Percentiles rank a stretch among this genome's conserved stretches.
These are phyloP conservation scores for Sycobia sp. DNA, from an alignment of 1,140 invertebrate species.

Conservation along the genomic window DNA sequence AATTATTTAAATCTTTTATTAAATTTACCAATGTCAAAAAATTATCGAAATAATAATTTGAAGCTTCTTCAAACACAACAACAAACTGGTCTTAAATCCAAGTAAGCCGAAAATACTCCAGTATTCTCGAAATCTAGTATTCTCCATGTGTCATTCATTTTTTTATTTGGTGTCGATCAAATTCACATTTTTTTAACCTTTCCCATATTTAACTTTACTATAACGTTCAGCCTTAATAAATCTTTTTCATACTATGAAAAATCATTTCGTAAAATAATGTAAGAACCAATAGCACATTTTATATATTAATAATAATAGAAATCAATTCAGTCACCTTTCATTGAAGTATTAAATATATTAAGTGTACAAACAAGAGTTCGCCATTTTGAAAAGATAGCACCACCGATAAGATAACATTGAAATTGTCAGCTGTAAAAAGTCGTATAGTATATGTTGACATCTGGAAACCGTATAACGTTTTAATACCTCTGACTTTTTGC, in stretches of 20 bases:
- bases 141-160: slow-evolving; percentile 30
- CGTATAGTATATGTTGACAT: no score
- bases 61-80: slow-evolving; percentile 36
- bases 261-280: neutral
- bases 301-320: no score
- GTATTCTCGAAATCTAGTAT: slow-evolving; percentile 14
- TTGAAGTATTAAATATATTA: no score
- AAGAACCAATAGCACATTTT: no score
- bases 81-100: slow-evolving; percentile 37
- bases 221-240: neutral
- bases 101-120: slow-evolving; percentile 37
- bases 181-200: slow-evolving; percentile 7
- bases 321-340: no score
- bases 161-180: neutral
- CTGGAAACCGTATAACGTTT: no score
- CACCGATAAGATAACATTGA: no score
- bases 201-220: slow-evolving; percentile 1
- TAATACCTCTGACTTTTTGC: no score
- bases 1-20: neutral
- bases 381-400: no score
- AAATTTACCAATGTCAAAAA: slow-evolving; percentile 39
- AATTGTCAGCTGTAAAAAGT: no score
- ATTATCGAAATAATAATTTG: slow-evolving; percentile 10
- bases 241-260: neutral
- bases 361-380: no score